These are phyloP conservation scores for Geophilus truncorum DNA, from an alignment of 2,888 invertebrate genomes.

Conservation along the genomic window DNA sequence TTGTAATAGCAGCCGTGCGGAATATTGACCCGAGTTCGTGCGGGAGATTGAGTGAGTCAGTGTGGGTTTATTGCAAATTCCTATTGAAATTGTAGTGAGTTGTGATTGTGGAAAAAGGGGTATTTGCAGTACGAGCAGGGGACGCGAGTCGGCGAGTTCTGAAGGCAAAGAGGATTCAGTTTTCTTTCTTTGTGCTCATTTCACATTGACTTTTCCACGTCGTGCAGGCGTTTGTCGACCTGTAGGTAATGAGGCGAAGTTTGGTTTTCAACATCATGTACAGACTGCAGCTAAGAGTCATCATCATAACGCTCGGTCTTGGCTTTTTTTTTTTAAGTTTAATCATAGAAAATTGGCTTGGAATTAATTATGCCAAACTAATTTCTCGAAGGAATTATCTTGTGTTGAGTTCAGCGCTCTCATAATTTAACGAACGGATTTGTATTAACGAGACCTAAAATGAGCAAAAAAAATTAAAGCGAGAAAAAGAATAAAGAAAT, in stretches of 20 bases:
- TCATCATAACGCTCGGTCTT: neutral
- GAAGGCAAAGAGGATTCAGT: neutral
- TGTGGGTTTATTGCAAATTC: neutral
- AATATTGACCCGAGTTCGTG: neutral
- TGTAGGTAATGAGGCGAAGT: neutral
- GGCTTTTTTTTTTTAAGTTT: neutral
- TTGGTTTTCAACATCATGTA: neutral
- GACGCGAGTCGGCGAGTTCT: constrained; percentile 14
- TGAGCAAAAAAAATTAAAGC: too few relatives aligned
- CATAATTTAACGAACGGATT: neutral
- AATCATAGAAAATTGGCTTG: constrained; percentile 5
- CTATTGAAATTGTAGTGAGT: constrained; percentile 1
- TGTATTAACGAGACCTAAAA: neutral
- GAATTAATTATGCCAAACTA: constrained; percentile 8
- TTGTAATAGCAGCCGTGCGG: neutral
- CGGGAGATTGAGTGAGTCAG: too few relatives aligned
- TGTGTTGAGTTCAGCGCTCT: neutral
- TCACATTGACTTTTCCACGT: neutral
- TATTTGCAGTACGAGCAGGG: neutral
- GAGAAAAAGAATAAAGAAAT: neutral
- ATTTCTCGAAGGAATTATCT: neutral
- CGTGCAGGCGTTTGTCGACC: neutral
- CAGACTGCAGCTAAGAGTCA: neutral
- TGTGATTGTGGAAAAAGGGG: neutral
- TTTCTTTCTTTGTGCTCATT: neutral